These are phyloP conservation scores for Hyla sarda DNA, from an alignment of 2,113 vertebrate species.

Conservation along the genomic window DNA sequence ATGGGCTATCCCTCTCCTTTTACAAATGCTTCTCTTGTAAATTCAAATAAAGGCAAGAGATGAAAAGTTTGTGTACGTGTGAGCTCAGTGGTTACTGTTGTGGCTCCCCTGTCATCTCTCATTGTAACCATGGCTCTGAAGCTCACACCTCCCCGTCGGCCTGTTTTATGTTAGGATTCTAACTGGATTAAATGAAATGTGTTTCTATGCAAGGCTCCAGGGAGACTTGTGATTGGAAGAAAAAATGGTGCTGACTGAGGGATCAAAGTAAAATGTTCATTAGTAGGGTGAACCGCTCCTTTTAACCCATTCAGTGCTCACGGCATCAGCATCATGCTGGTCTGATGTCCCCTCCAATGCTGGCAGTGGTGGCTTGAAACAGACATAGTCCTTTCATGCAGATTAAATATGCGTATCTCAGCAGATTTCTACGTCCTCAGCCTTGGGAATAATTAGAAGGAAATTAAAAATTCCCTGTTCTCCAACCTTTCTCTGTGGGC, in stretches of 20 bases:
- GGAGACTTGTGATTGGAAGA: conserved; percentile 38
- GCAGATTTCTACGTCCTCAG: conserved; percentile 46
- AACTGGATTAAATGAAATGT: conserved; percentile 56
- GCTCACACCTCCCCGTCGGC: conserved; percentile 41
- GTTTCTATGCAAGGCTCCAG: conserved; percentile 44
- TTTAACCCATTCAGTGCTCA: conserved; percentile 39
- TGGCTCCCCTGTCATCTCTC: conserved; percentile 49
- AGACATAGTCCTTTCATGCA: conserved; percentile 25
- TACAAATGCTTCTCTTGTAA: conserved; percentile 45
- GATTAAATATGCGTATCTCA: conserved; percentile 53
- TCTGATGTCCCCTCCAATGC: neutral
- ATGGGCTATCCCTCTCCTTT: conserved; percentile 33
- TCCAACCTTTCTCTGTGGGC: conserved; percentile 53
- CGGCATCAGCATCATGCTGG: neutral
- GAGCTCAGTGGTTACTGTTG: conserved; percentile 47
- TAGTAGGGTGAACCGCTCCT: conserved; percentile 22
- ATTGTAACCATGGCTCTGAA: conserved; percentile 50
- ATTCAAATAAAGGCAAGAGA: conserved; percentile 41
- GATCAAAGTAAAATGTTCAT: conserved; percentile 48
- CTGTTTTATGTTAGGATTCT: conserved; percentile 52
- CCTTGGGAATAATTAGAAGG: conserved; percentile 53
- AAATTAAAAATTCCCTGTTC: conserved; percentile 48
- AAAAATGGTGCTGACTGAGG: conserved; percentile 41
- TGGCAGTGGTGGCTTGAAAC: conserved; percentile 11
- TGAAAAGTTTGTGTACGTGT: conserved; percentile 56